Conservation (phyloP, 2,113 vertebrate genomes). For the Xenus cinereus region DNA sequence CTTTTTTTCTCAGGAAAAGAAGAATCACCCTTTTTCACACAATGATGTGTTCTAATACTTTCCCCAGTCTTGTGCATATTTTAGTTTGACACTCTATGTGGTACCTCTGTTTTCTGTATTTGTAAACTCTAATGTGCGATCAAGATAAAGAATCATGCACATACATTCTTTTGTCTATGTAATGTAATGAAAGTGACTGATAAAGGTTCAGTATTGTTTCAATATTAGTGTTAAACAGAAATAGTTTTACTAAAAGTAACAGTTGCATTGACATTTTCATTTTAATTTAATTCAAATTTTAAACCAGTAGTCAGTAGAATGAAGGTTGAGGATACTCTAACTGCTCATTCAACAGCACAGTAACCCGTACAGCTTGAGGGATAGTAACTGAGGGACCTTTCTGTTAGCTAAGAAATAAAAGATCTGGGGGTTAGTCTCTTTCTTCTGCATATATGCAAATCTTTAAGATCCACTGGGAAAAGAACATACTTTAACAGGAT, state of each 20-base stretch:
- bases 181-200: too few species aligned
- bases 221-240: background rate
- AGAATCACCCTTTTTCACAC: background rate
- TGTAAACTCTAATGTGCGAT: background rate
- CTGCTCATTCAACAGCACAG: background rate
- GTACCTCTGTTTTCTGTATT: background rate
- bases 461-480: background rate
- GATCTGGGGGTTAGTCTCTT: background rate
- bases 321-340: background rate
- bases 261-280: background rate
- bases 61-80: background rate
- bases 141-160: accelerated
- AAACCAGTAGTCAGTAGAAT: background rate
- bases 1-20: background rate
- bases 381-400: background rate
- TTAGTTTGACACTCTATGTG: background rate
- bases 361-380: background rate
- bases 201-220: background rate
- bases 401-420: background rate
- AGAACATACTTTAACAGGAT: background rate
- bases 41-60: background rate
- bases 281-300: background rate
- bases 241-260: background rate
- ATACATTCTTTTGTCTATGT: background rate
- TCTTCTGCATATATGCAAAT: background rate